These are phyloP conservation scores for Gasterosteus nipponicus DNA, from an alignment of 2,113 vertebrate genomes.

Conservation along the genomic window DNA sequence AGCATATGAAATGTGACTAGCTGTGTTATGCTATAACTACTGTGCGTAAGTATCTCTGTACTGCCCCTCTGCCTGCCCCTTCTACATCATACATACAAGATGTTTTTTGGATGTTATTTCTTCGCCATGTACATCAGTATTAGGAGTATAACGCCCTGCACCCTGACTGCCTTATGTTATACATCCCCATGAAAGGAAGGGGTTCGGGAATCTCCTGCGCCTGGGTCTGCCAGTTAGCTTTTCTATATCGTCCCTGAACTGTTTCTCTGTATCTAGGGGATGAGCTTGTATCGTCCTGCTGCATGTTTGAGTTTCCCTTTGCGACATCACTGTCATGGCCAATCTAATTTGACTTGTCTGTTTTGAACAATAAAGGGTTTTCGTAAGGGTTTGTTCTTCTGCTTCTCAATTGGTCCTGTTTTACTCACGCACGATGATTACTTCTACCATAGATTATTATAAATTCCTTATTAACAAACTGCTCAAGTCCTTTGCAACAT, in stretches of 20 bases:
- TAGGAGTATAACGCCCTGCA: background rate
- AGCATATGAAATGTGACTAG: background rate
- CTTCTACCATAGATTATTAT: background rate
- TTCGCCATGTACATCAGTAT: slow-evolving; percentile 22
- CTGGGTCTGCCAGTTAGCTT: slow-evolving; percentile 54
- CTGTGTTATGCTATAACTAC: background rate
- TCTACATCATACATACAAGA: background rate
- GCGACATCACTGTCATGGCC: slow-evolving; percentile 49
- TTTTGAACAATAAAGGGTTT: slow-evolving; percentile 75
- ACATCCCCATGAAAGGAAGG: background rate
- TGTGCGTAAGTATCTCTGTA: background rate
- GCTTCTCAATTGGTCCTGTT: background rate
- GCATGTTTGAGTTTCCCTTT: slow-evolving; percentile 66
- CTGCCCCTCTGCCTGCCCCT: background rate
- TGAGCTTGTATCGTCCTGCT: slow-evolving; percentile 64
- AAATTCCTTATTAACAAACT: background rate
- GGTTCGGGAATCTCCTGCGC: slow-evolving; percentile 12
- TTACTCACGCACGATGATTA: background rate
- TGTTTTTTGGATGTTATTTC: background rate
- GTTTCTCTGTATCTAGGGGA: slow-evolving; percentile 51
- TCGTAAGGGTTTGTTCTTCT: slow-evolving; percentile 32
- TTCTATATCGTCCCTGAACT: slow-evolving; percentile 49
- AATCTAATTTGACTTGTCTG: slow-evolving; percentile 52
- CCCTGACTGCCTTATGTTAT: background rate
- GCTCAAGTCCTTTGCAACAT: background rate